Conservation (phyloP, 2,888 invertebrate species). For the Cyclophora punctaria region DNA sequence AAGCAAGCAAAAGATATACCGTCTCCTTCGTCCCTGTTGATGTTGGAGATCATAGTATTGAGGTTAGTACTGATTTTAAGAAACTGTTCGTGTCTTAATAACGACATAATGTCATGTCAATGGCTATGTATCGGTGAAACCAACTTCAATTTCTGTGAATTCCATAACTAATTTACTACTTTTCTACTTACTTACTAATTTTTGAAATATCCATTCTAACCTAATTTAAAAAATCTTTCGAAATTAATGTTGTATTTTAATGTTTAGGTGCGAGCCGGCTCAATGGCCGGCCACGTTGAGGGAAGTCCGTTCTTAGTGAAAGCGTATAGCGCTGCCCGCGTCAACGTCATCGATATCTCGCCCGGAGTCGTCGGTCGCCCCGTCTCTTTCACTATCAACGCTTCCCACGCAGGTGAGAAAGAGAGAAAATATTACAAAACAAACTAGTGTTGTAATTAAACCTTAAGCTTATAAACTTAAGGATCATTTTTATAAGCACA, state of each 20-base stretch:
- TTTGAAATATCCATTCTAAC: neutral
- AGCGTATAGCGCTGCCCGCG: slow-evolving; percentile 95
- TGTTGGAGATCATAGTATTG: slow-evolving; percentile 95
- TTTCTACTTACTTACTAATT: neutral
- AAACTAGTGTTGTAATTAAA: too few species aligned
- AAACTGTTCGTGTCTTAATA: too few species aligned
- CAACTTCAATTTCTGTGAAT: too few species aligned
- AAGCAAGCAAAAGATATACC: slow-evolving; percentile 72
- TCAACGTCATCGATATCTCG: slow-evolving; percentile 95
- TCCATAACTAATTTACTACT: neutral
- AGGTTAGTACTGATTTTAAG: slow-evolving; percentile 75
- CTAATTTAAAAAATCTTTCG: neutral
- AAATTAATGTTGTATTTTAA: neutral
- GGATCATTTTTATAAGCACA: neutral
- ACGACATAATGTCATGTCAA: too few species aligned
- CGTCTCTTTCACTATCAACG: slow-evolving; percentile 94
- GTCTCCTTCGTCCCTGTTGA: slow-evolving; percentile 88
- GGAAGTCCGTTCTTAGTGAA: slow-evolving; percentile 97
- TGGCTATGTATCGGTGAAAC: too few species aligned
- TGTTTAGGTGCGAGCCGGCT: slow-evolving; percentile 59
- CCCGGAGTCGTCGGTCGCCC: slow-evolving; percentile 93
- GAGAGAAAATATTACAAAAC: too few species aligned
- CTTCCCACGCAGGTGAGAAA: slow-evolving; percentile 78
- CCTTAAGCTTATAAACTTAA: too few species aligned
- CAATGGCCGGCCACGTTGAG: slow-evolving; percentile 86